phyloP scores from a whole-genome alignment of 2,888 invertebrate genomes.

The Tortrix viridana region DNA sequence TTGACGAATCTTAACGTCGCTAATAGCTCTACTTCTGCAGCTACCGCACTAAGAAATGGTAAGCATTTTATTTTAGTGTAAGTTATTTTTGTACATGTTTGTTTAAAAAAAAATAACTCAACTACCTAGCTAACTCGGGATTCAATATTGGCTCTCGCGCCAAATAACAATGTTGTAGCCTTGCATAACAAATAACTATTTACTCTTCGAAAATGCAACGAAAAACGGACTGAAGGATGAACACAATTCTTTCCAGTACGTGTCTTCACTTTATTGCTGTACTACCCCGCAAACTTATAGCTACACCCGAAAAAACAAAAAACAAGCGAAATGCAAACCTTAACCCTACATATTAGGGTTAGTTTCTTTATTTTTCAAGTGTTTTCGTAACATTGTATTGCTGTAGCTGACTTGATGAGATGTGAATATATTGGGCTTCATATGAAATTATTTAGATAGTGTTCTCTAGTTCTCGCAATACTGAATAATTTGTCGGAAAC shows the following conservation, averaged over 20 bases:
- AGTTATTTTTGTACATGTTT: no score
- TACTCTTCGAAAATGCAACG: neutral
- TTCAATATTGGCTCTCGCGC: no score
- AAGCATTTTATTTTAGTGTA: no score
- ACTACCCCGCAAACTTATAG: neutral
- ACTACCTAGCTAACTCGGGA: no score
- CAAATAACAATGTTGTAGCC: no score
- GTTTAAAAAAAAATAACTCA: no score
- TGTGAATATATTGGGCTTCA: neutral
- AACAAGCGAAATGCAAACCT: neutral
- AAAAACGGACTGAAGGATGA: neutral
- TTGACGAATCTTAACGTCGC: no score
- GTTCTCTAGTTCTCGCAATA: neutral
- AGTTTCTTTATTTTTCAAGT: neutral
- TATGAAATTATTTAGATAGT: neutral
- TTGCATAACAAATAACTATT: neutral
- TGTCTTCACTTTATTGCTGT: conserved; percentile 1
- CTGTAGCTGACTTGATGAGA: neutral
- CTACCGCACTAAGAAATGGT: no score
- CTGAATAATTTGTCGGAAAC: conserved; percentile 6
- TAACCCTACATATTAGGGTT: neutral
- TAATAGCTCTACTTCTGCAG: no score
- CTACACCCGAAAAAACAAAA: neutral
- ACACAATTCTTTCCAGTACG: conserved; percentile 8
- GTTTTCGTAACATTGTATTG: neutral